Evolutionary conservation across 2,797 vertebrate species (phyloP).

Genomic region (Coregonus sp.): DNA sequence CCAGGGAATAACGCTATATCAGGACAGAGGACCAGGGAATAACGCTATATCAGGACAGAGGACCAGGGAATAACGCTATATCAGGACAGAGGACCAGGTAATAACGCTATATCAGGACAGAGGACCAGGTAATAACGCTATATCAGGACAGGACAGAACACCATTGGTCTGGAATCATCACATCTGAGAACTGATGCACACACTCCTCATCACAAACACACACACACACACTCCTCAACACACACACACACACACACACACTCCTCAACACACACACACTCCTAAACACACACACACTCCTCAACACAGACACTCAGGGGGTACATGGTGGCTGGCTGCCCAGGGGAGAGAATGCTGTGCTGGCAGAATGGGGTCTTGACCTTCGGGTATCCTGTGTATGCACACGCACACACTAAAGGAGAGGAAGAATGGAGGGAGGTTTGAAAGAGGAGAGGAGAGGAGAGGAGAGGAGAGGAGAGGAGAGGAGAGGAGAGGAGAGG

Average conservation of each 20-base stretch:
- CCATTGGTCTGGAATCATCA: conserved; percentile 18
- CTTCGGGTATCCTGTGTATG: conserved; percentile 35
- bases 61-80: conserved; percentile 21
- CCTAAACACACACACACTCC: not conserved
- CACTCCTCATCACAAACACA: not conserved
- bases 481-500: conserved; percentile 3
- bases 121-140: conserved; percentile 18
- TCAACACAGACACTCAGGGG: not conserved
- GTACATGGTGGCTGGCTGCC: not conserved
- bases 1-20: conserved; percentile 20
- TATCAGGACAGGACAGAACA: conserved; percentile 16
- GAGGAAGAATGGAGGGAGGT: conserved; percentile 27
- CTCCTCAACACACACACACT: not conserved
- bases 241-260: conserved; percentile 12
- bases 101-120: conserved; percentile 20
- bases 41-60: conserved; percentile 17
- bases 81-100: conserved; percentile 3
- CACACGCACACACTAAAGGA: conserved; percentile 12
- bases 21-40: conserved; percentile 14
- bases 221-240: not conserved
- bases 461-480: too few relatives aligned
- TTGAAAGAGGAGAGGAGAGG: conserved; percentile 10
- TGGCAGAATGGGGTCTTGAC: conserved; percentile 34
- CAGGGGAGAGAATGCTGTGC: conserved; percentile 16
- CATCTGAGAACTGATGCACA: conserved; percentile 1